Evolutionary conservation across 1,140 invertebrate species (phyloP).

Genomic region (Ips nitidus): DNA sequence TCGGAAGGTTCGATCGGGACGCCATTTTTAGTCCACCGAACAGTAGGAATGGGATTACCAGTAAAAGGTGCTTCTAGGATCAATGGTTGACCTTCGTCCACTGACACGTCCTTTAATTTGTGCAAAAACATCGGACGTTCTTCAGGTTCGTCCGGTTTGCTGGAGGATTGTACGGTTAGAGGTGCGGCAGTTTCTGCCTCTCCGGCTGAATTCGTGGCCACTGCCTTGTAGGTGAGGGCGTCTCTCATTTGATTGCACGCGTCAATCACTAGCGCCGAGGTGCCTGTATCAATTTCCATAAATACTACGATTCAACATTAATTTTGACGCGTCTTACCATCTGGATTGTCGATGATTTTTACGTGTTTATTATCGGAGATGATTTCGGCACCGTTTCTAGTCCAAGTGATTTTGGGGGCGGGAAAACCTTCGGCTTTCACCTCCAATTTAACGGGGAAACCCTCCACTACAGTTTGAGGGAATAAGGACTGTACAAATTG

Average conservation of each 20-base stretch:
- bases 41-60: constrained; percentile 86
- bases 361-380: constrained; percentile 70
- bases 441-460: constrained; percentile 77
- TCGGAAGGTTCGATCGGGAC: constrained; percentile 64
- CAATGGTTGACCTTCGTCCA: constrained; percentile 76
- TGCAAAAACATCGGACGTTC: constrained; percentile 75
- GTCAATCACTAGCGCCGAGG: constrained; percentile 65
- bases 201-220: constrained; percentile 75
- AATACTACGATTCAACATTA: not conserved
- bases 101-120: constrained; percentile 69
- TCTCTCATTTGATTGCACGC: constrained; percentile 62
- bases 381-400: constrained; percentile 74
- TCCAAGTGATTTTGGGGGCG: constrained; percentile 72
- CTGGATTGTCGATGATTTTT: constrained; percentile 65
- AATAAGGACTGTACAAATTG: constrained; percentile 69
- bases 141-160: constrained; percentile 61
- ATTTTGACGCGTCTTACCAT: constrained; percentile 54
- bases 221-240: constrained; percentile 73
- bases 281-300: constrained; percentile 33
- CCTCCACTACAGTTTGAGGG: constrained; percentile 75
- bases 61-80: constrained; percentile 67
- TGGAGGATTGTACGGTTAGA: constrained; percentile 61
- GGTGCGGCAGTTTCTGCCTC: constrained; percentile 67
- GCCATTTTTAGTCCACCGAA: constrained; percentile 82
- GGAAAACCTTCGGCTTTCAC: constrained; percentile 77